These are phyloP conservation scores for Tenebrio molitor DNA, from an alignment of 1,140 invertebrate species.

Conservation along the genomic window DNA sequence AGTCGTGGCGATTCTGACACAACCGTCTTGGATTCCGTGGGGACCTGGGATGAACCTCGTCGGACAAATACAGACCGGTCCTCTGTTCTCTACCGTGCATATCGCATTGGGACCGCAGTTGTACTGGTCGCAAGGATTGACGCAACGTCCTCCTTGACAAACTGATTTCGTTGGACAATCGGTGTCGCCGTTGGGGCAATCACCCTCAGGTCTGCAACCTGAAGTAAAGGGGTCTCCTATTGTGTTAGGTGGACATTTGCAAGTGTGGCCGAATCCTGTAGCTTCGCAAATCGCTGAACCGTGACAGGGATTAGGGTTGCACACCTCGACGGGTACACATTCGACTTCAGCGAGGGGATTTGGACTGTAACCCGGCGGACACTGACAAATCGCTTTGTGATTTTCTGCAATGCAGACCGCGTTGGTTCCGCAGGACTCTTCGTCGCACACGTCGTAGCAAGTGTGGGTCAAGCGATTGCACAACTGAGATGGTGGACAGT, in stretches of 20 bases:
- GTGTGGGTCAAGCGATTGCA: conserved; percentile 86
- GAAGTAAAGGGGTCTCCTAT: conserved; percentile 81
- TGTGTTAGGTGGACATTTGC: conserved; percentile 81
- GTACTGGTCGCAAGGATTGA: conserved; percentile 80
- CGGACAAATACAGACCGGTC: conserved; percentile 82
- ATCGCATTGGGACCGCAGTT: conserved; percentile 83
- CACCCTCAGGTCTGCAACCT: conserved; percentile 83
- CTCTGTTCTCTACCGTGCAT: conserved; percentile 81
- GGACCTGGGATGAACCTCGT: conserved; percentile 76
- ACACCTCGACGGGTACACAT: conserved; percentile 78
- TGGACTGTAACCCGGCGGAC: conserved; percentile 83
- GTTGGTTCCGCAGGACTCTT: conserved; percentile 87
- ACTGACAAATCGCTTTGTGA: conserved; percentile 84
- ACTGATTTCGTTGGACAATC: conserved; percentile 83
- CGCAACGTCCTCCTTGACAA: conserved; percentile 79
- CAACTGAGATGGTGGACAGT: conserved; percentile 82
- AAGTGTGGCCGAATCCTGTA: conserved; percentile 74
- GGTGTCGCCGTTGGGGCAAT: conserved; percentile 76
- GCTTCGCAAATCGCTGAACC: conserved; percentile 82
- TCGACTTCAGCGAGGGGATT: conserved; percentile 86
- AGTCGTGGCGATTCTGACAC: conserved; percentile 75
- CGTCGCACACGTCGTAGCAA: conserved; percentile 85
- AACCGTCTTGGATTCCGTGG: conserved; percentile 76
- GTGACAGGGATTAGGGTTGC: conserved; percentile 86
- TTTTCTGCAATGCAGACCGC: conserved; percentile 90